Conservation (phyloP, 2,113 vertebrate species). For the Carassius carassius region DNA sequence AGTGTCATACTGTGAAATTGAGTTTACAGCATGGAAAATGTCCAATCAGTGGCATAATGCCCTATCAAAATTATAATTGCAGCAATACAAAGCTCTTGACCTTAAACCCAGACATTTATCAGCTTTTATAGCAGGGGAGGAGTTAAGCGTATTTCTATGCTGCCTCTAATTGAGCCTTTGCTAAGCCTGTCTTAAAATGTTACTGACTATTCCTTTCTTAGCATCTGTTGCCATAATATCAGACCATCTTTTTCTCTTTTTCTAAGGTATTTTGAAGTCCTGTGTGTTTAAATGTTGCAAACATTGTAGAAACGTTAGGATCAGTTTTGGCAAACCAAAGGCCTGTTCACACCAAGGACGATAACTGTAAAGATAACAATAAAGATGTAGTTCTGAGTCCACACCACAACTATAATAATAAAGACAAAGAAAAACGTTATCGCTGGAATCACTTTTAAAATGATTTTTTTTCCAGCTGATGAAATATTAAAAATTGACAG, state of each 20-base stretch:
- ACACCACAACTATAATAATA: too few relatives aligned
- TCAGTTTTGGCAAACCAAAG: neutral
- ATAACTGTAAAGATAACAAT: too few relatives aligned
- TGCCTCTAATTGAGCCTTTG: neutral
- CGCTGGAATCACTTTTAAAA: too few relatives aligned
- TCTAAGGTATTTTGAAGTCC: neutral
- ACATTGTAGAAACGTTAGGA: neutral
- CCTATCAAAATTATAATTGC: constrained; percentile 22
- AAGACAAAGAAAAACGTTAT: too few relatives aligned
- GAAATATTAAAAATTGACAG: too few relatives aligned
- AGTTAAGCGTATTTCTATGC: neutral
- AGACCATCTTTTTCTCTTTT: neutral
- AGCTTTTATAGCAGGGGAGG: neutral
- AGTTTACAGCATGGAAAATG: constrained; percentile 6
- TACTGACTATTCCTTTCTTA: neutral
- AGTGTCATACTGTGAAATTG: constrained; percentile 16
- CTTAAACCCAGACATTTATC: constrained; percentile 15
- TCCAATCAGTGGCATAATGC: constrained; percentile 17
- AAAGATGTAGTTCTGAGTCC: too few relatives aligned
- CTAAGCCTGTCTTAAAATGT: neutral
- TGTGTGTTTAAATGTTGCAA: neutral
- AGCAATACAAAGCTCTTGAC: constrained; percentile 21
- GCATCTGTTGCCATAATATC: neutral
- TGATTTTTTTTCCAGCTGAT: too few relatives aligned
- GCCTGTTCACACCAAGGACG: too few relatives aligned